Percentiles rank a stretch among this genome's conserved stretches.
Conservation (phyloP, 2,888 invertebrate genomes). For the Papilio gigon region DNA sequence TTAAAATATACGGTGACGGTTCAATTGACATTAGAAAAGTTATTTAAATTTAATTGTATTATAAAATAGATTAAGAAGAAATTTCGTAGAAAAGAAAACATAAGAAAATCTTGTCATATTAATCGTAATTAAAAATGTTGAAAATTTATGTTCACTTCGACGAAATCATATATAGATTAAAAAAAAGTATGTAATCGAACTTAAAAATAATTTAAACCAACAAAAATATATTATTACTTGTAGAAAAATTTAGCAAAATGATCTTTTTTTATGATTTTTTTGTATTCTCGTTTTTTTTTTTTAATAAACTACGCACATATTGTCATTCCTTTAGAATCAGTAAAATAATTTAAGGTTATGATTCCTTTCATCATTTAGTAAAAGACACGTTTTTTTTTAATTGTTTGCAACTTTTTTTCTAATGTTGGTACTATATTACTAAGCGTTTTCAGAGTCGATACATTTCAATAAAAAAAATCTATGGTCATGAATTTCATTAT, state of each 20-base stretch:
- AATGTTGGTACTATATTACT: not conserved
- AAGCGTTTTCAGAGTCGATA: not conserved
- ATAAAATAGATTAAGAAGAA: not conserved
- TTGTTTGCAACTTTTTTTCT: not conserved
- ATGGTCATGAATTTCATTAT: not conserved
- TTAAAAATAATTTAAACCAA: too few species aligned
- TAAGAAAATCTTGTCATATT: too few species aligned
- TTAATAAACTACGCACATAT: not conserved
- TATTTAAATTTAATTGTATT: not conserved
- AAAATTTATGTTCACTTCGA: too few species aligned
- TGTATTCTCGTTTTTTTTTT: not conserved
- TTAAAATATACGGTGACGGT: not conserved
- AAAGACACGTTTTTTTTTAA: not conserved
- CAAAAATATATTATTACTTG: not conserved
- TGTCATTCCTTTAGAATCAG: not conserved
- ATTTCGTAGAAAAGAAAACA: too few species aligned
- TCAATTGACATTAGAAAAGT: not conserved
- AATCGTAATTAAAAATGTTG: not conserved
- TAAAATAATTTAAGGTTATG: not conserved
- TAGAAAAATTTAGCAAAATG: too few species aligned
- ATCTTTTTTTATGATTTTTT: not conserved
- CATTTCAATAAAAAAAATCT: not conserved
- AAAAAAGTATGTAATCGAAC: too few species aligned
- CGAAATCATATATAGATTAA: not conserved
- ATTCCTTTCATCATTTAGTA: not conserved